A percentile compares a stretch with the other conserved stretches of the same genome.
Conservation (phyloP, 2,113 vertebrate genomes). For the Macrotis lagotis region DNA sequence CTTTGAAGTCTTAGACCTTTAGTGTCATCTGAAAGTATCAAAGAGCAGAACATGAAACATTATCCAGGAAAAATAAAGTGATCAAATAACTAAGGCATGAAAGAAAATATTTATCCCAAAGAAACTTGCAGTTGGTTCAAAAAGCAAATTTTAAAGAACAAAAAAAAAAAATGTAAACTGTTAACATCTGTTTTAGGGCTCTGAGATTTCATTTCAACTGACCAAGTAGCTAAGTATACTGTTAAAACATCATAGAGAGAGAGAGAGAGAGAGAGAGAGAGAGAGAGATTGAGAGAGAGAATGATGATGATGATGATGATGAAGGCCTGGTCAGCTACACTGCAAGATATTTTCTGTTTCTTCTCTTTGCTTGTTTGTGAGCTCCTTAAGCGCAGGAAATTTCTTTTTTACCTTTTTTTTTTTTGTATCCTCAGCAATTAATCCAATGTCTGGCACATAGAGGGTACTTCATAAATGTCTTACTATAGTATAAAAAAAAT, state of each 20-base stretch:
- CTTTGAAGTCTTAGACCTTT: constrained; percentile 67
- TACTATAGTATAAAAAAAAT: background rate
- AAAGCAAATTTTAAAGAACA: constrained; percentile 69
- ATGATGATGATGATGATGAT: no score
- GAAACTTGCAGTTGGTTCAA: constrained; percentile 54
- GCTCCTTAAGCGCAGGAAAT: background rate
- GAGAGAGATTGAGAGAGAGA: no score
- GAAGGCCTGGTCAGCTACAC: constrained; percentile 39
- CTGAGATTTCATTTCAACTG: constrained; percentile 55
- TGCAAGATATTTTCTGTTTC: background rate
- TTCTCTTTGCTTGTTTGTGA: constrained; percentile 49
- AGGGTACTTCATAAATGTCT: background rate
- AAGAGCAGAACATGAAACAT: constrained; percentile 69
- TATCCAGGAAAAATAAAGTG: constrained; percentile 77
- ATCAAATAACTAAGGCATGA: constrained; percentile 74
- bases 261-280: constrained; percentile 15
- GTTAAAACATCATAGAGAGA: constrained; percentile 60
- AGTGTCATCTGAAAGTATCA: constrained; percentile 60
- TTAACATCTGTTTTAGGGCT: constrained; percentile 74
- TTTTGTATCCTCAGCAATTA: background rate
- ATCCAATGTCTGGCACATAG: background rate
- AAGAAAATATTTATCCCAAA: constrained; percentile 72
- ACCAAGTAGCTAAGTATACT: constrained; percentile 66
- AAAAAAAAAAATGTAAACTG: constrained; percentile 72
- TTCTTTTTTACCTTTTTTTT: background rate